These are phyloP conservation scores for Anorthoa munda DNA, from an alignment of 2,888 invertebrate species.

Conservation along the genomic window DNA sequence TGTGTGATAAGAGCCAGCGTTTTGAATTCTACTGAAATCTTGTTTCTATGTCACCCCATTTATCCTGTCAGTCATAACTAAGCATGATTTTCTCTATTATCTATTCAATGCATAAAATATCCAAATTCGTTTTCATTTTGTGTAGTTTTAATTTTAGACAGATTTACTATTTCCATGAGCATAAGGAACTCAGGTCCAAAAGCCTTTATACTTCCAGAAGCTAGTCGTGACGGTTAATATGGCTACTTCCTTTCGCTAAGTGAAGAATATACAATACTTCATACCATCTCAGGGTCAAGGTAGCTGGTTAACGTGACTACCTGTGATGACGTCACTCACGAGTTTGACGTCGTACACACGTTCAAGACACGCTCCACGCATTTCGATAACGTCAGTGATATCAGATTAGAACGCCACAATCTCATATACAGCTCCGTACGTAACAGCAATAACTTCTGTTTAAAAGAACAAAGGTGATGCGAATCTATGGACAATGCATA, in stretches of 20 bases:
- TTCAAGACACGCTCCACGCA: slow-evolving; percentile 34
- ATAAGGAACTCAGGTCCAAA: background rate
- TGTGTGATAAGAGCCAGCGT: background rate
- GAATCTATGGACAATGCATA: slow-evolving; percentile 24
- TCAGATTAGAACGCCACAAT: slow-evolving; percentile 30
- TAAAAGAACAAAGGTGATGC: slow-evolving; percentile 36
- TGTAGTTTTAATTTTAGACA: background rate
- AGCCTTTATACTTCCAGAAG: slow-evolving; percentile 1
- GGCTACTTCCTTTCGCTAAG: slow-evolving; percentile 25
- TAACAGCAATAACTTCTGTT: slow-evolving; percentile 21
- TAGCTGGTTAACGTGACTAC: slow-evolving; percentile 53
- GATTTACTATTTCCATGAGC: background rate
- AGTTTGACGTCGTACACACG: slow-evolving; percentile 45
- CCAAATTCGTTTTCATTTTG: background rate
- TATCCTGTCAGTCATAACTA: background rate
- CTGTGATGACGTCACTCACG: slow-evolving; percentile 56
- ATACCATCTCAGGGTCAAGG: slow-evolving; percentile 57
- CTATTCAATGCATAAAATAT: slow-evolving; percentile 7
- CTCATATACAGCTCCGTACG: slow-evolving; percentile 9
- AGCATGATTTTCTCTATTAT: background rate
- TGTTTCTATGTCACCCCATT: background rate
- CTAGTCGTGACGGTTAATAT: slow-evolving; percentile 18
- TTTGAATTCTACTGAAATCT: background rate
- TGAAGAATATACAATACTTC: slow-evolving; percentile 40
- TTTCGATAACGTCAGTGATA: slow-evolving; percentile 43